A percentile compares a stretch with the other conserved stretches of the same genome.
phyloP scores from a whole-genome alignment of 2,113 vertebrate species.

The Actenoides hombroni region DNA sequence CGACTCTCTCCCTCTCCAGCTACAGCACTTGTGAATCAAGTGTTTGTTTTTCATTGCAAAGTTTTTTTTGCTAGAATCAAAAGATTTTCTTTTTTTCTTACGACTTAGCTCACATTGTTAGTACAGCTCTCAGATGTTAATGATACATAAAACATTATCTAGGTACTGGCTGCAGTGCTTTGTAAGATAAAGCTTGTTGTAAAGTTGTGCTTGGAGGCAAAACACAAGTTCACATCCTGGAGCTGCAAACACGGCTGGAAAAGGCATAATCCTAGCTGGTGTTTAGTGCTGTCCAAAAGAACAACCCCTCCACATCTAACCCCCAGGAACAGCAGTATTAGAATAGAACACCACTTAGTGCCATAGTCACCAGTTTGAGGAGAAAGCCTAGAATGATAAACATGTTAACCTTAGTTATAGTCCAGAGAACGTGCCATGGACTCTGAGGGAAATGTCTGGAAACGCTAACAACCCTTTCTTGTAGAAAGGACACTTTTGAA shows the following conservation, averaged over 20 bases:
- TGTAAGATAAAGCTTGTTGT: neutral
- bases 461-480: neutral
- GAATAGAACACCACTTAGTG: neutral
- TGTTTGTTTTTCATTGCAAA: slow-evolving; percentile 49
- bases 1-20: slow-evolving; percentile 48
- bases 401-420: neutral
- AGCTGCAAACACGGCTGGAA: neutral
- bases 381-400: neutral
- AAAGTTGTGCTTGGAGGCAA: neutral
- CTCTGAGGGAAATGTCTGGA: neutral
- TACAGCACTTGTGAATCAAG: slow-evolving; percentile 44
- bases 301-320: neutral
- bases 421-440: neutral
- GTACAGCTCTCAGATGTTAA: neutral
- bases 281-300: neutral
- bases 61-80: slow-evolving; percentile 29
- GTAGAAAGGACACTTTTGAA: neutral
- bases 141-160: neutral
- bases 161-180: neutral
- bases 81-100: neutral
- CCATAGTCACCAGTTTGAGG: neutral
- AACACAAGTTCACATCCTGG: neutral
- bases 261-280: neutral
- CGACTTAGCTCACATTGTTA: neutral
- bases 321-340: rapidly evolving